Evolutionary conservation across 2,888 invertebrate genomes (phyloP).

Genomic region (Cylindroiulus punctatus): DNA sequence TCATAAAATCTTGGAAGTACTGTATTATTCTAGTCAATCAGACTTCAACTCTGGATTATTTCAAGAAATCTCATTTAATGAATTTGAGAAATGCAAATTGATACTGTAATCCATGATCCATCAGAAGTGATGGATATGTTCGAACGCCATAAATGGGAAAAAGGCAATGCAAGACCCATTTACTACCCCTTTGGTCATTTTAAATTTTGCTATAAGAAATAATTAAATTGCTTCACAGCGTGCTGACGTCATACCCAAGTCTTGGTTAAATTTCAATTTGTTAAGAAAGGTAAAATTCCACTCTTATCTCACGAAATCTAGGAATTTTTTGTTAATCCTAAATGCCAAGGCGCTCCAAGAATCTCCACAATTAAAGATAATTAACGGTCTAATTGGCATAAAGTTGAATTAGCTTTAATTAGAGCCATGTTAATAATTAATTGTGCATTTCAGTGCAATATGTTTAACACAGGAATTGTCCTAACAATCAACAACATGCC

Average conservation of each 20-base stretch:
- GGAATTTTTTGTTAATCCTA: not conserved
- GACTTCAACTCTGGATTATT: not conserved
- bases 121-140: no score
- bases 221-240: not conserved
- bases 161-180: no score
- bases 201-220: not conserved
- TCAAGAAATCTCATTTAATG: no score
- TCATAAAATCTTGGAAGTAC: no score
- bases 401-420: conserved; percentile 25
- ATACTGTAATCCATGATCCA: no score
- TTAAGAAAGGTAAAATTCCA: not conserved
- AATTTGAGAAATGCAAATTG: no score
- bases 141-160: no score
- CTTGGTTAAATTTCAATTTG: not conserved
- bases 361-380: not conserved
- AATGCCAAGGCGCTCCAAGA: not conserved
- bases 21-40: not conserved
- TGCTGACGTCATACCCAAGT: not conserved
- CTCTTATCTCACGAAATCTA: not conserved
- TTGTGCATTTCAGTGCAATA: not conserved
- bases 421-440: not conserved
- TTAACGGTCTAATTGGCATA: conserved; percentile 19
- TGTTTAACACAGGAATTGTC: conserved; percentile 11
- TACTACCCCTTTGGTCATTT: no score
- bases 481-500: not conserved